Evolutionary conservation across 2,888 invertebrate genomes (phyloP).

Genomic region (Drosophila fulvimacula): DNA sequence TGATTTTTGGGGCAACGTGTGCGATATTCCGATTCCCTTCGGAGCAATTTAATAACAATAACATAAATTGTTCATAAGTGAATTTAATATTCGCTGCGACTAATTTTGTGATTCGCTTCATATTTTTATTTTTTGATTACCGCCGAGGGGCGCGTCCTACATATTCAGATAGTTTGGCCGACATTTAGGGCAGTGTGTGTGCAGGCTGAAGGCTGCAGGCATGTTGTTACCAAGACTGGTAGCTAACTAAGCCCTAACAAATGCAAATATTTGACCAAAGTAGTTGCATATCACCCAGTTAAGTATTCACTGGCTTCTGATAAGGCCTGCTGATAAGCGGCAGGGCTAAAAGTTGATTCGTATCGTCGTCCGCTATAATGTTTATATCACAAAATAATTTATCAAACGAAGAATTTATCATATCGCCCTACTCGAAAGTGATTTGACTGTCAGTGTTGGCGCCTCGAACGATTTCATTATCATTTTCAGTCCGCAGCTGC

Average conservation of each 20-base stretch:
- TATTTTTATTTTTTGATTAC: not conserved
- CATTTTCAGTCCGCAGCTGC: constrained; percentile 36
- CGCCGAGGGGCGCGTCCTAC: constrained; percentile 1
- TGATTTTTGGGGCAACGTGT: not conserved
- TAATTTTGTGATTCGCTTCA: not conserved
- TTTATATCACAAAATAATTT: constrained; percentile 33
- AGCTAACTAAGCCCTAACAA: constrained; percentile 29
- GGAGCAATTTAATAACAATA: not conserved
- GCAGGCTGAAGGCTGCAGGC: constrained; percentile 46
- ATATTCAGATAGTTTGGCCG: constrained; percentile 24
- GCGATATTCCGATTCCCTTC: not conserved
- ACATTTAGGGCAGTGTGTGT: constrained; percentile 47
- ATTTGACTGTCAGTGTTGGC: constrained; percentile 53
- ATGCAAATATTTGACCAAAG: constrained; percentile 56
- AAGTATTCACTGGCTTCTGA: constrained; percentile 17
- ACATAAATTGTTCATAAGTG: not conserved
- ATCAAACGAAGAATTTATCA: constrained; percentile 38
- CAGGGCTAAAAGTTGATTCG: constrained; percentile 30
- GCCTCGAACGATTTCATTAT: constrained; percentile 16
- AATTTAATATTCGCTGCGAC: not conserved
- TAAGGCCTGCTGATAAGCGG: constrained; percentile 55
- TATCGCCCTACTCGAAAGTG: constrained; percentile 41
- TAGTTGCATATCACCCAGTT: constrained; percentile 14
- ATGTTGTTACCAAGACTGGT: constrained; percentile 29
- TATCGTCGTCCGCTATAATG: constrained; percentile 19